Percentiles rank a stretch among this genome's conserved stretches.
These are phyloP conservation scores for Fistularia commersonii DNA, from an alignment of 2,797 vertebrate species.

Conservation along the genomic window DNA sequence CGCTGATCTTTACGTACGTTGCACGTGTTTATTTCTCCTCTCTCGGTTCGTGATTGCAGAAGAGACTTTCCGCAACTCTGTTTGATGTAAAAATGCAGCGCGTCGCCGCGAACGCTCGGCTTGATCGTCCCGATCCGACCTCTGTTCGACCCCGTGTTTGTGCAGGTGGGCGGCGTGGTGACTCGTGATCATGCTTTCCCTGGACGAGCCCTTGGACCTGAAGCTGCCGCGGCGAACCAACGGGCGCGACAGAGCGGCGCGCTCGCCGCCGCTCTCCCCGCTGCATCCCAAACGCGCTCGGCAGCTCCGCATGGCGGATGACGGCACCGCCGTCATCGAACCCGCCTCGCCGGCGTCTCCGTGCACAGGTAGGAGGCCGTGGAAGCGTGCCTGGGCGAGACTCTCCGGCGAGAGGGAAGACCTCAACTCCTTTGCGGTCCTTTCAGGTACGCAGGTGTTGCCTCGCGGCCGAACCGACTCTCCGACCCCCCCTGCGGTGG, in stretches of 20 bases:
- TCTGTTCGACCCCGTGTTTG: slow-evolving; percentile 30
- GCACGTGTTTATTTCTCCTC: slow-evolving; percentile 64
- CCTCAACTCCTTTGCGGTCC: too few species aligned
- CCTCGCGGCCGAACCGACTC: slow-evolving; percentile 78
- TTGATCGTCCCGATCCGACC: slow-evolving; percentile 7
- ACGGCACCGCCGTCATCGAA: slow-evolving; percentile 76
- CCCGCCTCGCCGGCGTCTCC: slow-evolving; percentile 77
- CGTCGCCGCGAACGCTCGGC: too few species aligned
- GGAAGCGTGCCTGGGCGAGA: too few species aligned
- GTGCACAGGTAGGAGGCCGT: slow-evolving; percentile 63
- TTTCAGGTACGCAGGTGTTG: slow-evolving; percentile 76
- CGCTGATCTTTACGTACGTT: slow-evolving; percentile 32
- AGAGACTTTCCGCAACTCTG: too few species aligned
- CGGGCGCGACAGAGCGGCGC: slow-evolving; percentile 72
- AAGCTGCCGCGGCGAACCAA: slow-evolving; percentile 88
- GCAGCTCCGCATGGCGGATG: slow-evolving; percentile 70
- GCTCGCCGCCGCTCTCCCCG: slow-evolving; percentile 45
- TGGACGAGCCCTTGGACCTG: slow-evolving; percentile 92
- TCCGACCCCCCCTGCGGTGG: slow-evolving; percentile 82
- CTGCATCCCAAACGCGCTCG: slow-evolving; percentile 67
- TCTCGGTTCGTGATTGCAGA: slow-evolving; percentile 54
- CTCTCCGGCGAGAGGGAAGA: too few species aligned
- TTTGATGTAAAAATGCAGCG: slow-evolving; percentile 2
- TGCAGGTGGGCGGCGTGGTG: slow-evolving; percentile 62
- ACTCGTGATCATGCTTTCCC: slow-evolving; percentile 82